A percentile compares a stretch with the other conserved stretches of the same genome.
These are phyloP conservation scores for Oikopleura dioica DNA, from an alignment of 23 tunicate species.

Conservation along the genomic window DNA sequence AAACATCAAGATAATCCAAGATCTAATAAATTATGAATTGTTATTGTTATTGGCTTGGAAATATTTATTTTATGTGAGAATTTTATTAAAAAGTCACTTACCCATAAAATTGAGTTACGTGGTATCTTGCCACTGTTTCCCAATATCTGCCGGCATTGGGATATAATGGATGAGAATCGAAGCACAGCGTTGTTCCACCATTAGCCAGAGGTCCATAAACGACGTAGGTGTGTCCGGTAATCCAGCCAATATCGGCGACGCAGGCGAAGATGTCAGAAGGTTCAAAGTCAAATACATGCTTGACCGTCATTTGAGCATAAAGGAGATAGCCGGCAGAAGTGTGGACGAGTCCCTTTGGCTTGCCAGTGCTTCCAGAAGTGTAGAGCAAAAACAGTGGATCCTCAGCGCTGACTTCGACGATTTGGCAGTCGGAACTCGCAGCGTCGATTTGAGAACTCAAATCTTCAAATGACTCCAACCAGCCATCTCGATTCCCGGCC, in stretches of 20 bases:
- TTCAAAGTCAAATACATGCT: slow-evolving; percentile 68
- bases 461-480: background rate
- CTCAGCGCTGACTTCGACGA: slow-evolving; percentile 58
- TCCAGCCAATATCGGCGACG: slow-evolving; percentile 96
- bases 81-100: too few relatives aligned
- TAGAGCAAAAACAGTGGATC: slow-evolving; percentile 65
- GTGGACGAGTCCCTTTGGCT: slow-evolving; percentile 58
- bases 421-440: slow-evolving; percentile 35
- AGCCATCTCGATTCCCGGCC: background rate
- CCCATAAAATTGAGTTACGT: slow-evolving; percentile 46
- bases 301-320: slow-evolving; percentile 76
- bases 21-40: too few relatives aligned
- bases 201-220: slow-evolving; percentile 78
- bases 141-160: slow-evolving; percentile 73
- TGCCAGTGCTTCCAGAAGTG: slow-evolving; percentile 87
- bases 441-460: slow-evolving; percentile 21
- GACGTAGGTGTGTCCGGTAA: slow-evolving; percentile 82
- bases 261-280: slow-evolving; percentile 66
- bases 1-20: too few relatives aligned
- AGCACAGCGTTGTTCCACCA: slow-evolving; percentile 51
- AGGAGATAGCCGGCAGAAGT: slow-evolving; percentile 70
- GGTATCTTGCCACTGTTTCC: slow-evolving; percentile 69
- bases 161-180: slow-evolving; percentile 66
- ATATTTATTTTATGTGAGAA: too few relatives aligned
- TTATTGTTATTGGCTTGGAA: too few relatives aligned